A percentile compares a stretch with the other conserved stretches of the same genome.
Conservation (phyloP, 2,113 vertebrate species). For the Pomatostomus ruficeps region DNA sequence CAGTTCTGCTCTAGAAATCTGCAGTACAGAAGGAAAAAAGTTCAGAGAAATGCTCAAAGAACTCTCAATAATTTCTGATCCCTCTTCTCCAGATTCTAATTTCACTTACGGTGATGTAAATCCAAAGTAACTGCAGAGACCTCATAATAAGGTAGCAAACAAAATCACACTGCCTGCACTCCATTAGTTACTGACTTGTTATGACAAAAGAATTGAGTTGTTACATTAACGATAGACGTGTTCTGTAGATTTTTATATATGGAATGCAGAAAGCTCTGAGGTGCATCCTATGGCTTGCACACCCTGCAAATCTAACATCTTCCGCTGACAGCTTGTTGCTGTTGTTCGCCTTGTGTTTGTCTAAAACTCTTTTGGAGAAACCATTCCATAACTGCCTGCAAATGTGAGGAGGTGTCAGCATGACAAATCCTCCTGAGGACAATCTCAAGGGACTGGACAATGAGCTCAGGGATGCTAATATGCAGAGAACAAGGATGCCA, state of each 20-base stretch:
- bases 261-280: neutral
- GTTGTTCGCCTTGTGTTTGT: neutral
- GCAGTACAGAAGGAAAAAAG: neutral
- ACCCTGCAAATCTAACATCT: neutral
- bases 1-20: neutral
- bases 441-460: neutral
- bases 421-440: neutral
- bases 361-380: conserved; percentile 7
- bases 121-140: neutral
- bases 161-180: neutral
- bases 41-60: neutral
- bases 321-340: neutral
- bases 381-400: neutral
- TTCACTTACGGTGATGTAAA: neutral
- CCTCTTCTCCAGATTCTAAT: neutral
- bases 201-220: neutral
- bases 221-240: neutral
- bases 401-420: neutral
- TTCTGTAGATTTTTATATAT: conserved; percentile 9
- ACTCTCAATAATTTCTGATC: neutral
- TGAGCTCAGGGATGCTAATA: conserved; percentile 13
- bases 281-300: neutral
- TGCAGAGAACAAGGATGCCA: neutral
- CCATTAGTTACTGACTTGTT: neutral
- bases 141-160: neutral